A percentile compares a stretch with the other conserved stretches of the same genome.
These are phyloP conservation scores for Tachysurus fulvidraco DNA, from an alignment of 2,113 vertebrate genomes.

Conservation along the genomic window DNA sequence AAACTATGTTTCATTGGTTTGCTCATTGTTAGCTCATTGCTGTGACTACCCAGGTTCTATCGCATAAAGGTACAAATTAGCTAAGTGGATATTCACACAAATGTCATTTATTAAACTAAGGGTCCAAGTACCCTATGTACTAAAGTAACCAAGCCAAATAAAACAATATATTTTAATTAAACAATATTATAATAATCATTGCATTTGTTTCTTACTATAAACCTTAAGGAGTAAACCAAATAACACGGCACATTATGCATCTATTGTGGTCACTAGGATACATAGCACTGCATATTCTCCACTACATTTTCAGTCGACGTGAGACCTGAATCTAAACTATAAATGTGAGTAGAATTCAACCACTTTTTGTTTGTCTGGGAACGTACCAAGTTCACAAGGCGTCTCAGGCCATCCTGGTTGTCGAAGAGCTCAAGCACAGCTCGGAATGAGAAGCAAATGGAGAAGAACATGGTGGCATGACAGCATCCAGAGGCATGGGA, in stretches of 20 bases:
- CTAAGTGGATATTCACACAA: not conserved
- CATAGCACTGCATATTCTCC: not conserved
- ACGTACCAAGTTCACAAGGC: conserved; percentile 92
- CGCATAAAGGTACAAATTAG: not conserved
- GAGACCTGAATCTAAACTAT: not conserved
- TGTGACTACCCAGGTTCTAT: not conserved
- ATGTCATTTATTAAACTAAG: not conserved
- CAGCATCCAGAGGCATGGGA: conserved; percentile 98
- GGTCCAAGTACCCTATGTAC: not conserved
- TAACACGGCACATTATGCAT: not conserved
- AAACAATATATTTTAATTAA: not conserved
- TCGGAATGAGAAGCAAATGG: conserved; percentile 97
- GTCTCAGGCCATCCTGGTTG: conserved; percentile 91
- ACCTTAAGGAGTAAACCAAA: no score
- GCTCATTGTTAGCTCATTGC: not conserved
- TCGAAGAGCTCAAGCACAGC: conserved; percentile 97
- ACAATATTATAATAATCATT: not conserved
- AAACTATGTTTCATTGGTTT: not conserved
- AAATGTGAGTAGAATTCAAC: not conserved
- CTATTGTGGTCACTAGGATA: not conserved
- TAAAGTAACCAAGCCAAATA: not conserved
- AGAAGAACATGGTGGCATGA: conserved; percentile 99
- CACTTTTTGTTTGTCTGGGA: not conserved
- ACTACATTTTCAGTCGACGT: not conserved
- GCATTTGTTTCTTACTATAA: not conserved